Base-by-base conservation (phyloP, 1,140 invertebrate genomes). In the Augochlora pura region DNA sequence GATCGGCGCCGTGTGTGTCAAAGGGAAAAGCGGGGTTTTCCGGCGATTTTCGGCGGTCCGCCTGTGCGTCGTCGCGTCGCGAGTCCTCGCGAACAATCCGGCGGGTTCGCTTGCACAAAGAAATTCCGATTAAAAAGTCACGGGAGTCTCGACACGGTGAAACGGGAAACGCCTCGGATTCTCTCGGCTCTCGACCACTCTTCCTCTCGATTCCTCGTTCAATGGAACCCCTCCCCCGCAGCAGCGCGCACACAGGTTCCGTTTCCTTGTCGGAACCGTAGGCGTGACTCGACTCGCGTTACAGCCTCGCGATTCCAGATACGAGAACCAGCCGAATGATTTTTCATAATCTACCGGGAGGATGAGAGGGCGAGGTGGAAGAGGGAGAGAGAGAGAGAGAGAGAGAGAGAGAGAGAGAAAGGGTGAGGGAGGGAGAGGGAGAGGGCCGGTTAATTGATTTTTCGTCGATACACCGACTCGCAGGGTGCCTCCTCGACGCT, bases 101-200 rank as follows among this genome's bases (percentile, higher is more conserved):
- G 49, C 25, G 49, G 75, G 60, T 78, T 84, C 71, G 62, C 77
- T 82, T 62, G 77, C 80, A 82, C 86, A 86, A 86, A 87, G 85
- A 84, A 83, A 87, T 87, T 84, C 82, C 80, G 85, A 80, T 84
- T 82, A 84, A 86, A 86, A 83, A 87, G 85, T 86, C 82, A 80
- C 67, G 84, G 72, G 84, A 84, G 63, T 67, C 72, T 62, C 52
- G 64, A 49, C 52, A 52, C 63, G 52, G 21, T 78, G 73, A 73
- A 86, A 86, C 70, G 75, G 63, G 77, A 86, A 86, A 84, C 84
- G 68, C 69, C 57, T 78, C 57, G 73, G 60, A 49, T 84, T 69
- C 54, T 18, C n/a, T 63, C 73, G 54, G 32, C 52, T 57, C 54
- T n/a, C 21, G 21, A 8, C n/a, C n/a, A 2, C 21, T 21, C 54